Percentiles rank a stretch among this genome's conserved stretches.
Conservation (phyloP, 2,888 invertebrate species). For the Acronicta aceris region DNA sequence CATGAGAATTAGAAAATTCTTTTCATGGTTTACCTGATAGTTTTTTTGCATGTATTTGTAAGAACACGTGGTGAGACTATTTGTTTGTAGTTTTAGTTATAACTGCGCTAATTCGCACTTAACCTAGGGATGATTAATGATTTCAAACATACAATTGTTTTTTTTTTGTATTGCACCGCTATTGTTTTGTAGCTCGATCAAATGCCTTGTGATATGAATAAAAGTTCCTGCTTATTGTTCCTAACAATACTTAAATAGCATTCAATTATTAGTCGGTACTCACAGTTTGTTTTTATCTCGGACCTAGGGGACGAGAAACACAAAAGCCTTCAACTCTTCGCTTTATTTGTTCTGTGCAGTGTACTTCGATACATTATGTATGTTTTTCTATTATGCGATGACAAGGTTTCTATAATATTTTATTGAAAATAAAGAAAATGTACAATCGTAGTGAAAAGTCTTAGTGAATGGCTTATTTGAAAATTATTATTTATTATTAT, state of each 20-base stretch:
- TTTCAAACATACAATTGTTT: not conserved
- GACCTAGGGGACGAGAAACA: constrained; percentile 45
- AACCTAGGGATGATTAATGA: not conserved
- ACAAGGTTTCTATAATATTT: not conserved
- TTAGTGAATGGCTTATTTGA: no score
- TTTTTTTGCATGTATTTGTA: not conserved
- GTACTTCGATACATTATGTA: constrained; percentile 10
- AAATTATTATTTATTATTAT: no score
- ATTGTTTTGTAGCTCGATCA: not conserved
- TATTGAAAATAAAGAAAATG: no score
- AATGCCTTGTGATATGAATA: not conserved
- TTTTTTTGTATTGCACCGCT: not conserved
- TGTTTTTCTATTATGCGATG: constrained; percentile 28
- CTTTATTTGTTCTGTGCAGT: constrained; percentile 39
- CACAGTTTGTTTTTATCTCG: constrained; percentile 51
- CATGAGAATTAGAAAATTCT: not conserved
- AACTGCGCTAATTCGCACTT: not conserved
- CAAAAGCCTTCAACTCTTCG: constrained; percentile 44
- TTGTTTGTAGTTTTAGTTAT: no score
- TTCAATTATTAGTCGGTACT: constrained; percentile 17
- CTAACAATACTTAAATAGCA: constrained; percentile 10
- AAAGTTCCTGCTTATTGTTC: constrained; percentile 1
- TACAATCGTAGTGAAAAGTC: no score
- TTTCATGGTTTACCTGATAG: not conserved
- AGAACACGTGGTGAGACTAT: not conserved